A percentile compares a stretch with the other conserved stretches of the same genome.
Evolutionary conservation across 1,140 invertebrate genomes (phyloP).

Genomic region (Drosophila rufa): DNA sequence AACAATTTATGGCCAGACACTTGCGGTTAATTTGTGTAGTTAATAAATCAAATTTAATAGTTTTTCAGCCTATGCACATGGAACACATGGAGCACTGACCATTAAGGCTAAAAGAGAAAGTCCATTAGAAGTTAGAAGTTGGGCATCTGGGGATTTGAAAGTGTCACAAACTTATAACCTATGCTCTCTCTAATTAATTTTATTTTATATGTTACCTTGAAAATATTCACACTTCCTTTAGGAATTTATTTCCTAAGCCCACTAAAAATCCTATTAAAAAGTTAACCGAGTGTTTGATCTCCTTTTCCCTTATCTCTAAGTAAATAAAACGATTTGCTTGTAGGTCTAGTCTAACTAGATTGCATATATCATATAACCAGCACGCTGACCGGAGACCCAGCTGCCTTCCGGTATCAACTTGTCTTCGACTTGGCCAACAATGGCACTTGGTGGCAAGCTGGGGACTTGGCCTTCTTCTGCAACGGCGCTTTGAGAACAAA

Average conservation of each 20-base stretch:
- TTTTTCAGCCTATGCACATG: conserved; percentile 16
- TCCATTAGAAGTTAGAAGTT: not conserved
- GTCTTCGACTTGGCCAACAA: conserved; percentile 66
- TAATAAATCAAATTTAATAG: conserved; percentile 70
- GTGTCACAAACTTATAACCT: not conserved
- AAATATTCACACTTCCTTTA: not conserved
- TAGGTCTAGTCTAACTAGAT: conserved; percentile 18
- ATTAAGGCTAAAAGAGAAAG: conserved; percentile 46
- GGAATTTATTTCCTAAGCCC: not conserved
- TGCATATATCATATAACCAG: conserved; percentile 40
- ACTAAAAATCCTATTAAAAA: not conserved
- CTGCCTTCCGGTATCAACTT: conserved; percentile 47
- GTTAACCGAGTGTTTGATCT: not conserved
- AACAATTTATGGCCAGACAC: conserved; percentile 29
- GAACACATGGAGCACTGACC: conserved; percentile 11
- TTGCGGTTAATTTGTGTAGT: conserved; percentile 68
- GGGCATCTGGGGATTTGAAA: not conserved
- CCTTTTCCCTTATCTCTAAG: conserved; percentile 1
- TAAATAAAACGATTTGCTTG: conserved; percentile 63
- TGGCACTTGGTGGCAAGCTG: conserved; percentile 57
- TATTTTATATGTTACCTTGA: no score
- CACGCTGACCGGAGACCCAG: conserved; percentile 15
- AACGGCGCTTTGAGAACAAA: conserved; percentile 60
- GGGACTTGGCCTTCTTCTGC: conserved; percentile 50
- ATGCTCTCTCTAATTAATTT: no score